Base-by-base conservation (phyloP, 2,113 vertebrate species). In the Zapornia atra region DNA sequence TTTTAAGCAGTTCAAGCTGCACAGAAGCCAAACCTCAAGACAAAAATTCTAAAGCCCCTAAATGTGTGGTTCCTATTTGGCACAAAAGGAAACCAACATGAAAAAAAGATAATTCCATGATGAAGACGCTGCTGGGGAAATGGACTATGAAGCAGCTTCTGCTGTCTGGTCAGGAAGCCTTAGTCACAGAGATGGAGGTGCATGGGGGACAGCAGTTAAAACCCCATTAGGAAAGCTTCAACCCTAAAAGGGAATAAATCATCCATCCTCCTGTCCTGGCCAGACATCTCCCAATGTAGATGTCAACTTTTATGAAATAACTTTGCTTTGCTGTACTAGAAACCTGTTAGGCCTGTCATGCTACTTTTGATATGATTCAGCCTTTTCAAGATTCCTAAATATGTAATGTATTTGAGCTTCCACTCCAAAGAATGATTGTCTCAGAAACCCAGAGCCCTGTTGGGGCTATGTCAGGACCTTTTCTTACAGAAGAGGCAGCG, bases 1-100 rank as follows among this genome's bases (percentile, higher is more conserved):
- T 84, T 73, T 89, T 73, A 90, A 90, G 63, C 61, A 83, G 42
- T 80, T 88, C n/a, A 59, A n/a, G 25, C 44, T 88, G 24, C 56
- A n/a, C 34, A 70, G 57, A 50, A 86, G 6, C 38, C 53, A 1
- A 44, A 28, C 14, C 12, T 72, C 44, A 50, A 20, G 94, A 56
- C 34, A 82, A 76, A 94, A 16, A 78, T n/a, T 65, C 44, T 77
- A 34, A 61, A 48, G 34, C 20, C 25, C 59, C 63, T 82, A 38
- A 56, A 53, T 44, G 15, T n/a, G 31, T 65, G 25, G 15, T 79
- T 86, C 48, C 40, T 54, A 10, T 86, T 29, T 88, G 56, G 18
- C 48, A 80, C 28, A 57, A 90, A 75, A 80, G 48, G 36, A 90
- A 94, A 60, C n/a, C n/a, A 71, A n/a, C 16, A 36, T 17, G 56